Percentiles rank a stretch among this genome's conserved stretches.
These are phyloP conservation scores for Fregata magnificens DNA, from an alignment of 2,113 vertebrate species.

Conservation along the genomic window DNA sequence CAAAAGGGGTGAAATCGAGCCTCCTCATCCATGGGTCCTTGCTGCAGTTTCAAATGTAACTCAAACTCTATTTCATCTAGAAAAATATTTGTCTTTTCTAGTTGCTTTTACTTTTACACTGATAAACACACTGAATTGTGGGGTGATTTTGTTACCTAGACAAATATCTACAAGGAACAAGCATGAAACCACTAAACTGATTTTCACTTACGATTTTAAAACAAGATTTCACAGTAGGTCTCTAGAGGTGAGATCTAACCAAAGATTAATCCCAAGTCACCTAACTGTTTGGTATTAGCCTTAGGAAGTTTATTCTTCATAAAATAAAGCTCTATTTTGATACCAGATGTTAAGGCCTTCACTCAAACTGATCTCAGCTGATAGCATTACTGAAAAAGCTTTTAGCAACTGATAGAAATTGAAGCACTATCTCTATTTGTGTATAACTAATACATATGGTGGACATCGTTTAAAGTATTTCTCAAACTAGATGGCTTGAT, in stretches of 20 bases:
- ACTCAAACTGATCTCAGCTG: background rate
- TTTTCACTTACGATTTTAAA: slow-evolving; percentile 16
- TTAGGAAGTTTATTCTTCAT: background rate
- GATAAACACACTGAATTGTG: background rate
- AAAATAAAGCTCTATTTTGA: background rate
- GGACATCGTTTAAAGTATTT: background rate
- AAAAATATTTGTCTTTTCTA: background rate
- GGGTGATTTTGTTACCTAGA: background rate
- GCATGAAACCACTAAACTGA: background rate
- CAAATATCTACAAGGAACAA: background rate
- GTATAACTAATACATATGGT: background rate
- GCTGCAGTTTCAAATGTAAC: background rate
- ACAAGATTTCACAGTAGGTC: background rate
- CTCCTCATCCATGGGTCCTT: background rate
- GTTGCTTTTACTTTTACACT: slow-evolving; percentile 11
- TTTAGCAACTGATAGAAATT: background rate
- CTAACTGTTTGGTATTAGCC: background rate
- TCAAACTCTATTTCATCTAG: background rate
- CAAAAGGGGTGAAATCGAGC: background rate
- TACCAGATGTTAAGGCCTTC: background rate
- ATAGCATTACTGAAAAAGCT: background rate
- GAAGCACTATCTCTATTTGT: background rate
- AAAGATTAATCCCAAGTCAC: background rate
- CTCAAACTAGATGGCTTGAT: background rate
- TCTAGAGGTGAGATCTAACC: background rate